Percentiles rank a stretch among this genome's conserved stretches.
Evolutionary conservation across 2,113 vertebrate species (phyloP).

Genomic region (Hemibagrus wyckioides): DNA sequence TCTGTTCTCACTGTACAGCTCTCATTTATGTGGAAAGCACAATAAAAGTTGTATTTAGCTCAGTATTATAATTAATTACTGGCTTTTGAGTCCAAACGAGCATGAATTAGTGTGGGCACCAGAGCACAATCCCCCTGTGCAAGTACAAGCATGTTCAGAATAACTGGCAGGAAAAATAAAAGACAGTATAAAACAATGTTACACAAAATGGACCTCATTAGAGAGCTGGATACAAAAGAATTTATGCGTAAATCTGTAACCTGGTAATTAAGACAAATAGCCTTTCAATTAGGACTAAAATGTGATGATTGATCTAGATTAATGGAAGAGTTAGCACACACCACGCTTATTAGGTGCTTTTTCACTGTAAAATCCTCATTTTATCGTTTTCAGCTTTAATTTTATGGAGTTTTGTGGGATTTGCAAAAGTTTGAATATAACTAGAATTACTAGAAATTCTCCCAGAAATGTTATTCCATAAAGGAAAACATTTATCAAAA

Average conservation of each 20-base stretch:
- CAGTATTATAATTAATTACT: neutral
- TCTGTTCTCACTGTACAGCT: neutral
- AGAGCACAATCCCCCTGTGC: neutral
- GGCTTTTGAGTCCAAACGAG: neutral
- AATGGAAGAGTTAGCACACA: neutral
- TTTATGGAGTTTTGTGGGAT: neutral
- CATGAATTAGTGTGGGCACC: neutral
- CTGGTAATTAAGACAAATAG: neutral
- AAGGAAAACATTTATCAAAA: neutral
- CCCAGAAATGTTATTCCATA: neutral
- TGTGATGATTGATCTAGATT: neutral
- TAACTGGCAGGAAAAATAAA: neutral
- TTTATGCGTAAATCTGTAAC: neutral
- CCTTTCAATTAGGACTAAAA: neutral
- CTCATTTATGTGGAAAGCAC: neutral
- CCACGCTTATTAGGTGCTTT: neutral
- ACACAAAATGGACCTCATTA: neutral
- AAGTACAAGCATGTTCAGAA: neutral
- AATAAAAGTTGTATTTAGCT: neutral
- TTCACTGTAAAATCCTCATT: neutral
- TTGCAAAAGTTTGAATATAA: neutral
- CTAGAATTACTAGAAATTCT: neutral
- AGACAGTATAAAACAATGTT: too few species aligned
- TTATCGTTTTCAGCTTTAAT: neutral
- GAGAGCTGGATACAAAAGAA: neutral